Percentiles rank a stretch among this genome's conserved stretches.
phyloP scores from a whole-genome alignment of 2,797 vertebrate species.

The Pitangus sulphuratus region DNA sequence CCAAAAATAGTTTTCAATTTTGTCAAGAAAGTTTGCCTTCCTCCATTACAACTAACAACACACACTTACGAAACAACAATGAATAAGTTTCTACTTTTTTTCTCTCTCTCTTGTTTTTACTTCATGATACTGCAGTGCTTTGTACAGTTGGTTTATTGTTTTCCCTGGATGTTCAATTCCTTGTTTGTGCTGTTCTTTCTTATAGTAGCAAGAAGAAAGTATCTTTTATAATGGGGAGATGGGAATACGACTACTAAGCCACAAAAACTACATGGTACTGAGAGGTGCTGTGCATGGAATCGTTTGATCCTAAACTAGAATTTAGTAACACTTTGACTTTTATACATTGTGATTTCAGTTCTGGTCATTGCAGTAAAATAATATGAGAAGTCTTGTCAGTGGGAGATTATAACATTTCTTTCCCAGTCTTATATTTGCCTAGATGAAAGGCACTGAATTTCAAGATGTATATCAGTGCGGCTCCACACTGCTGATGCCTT shows the following conservation, averaged over 20 bases:
- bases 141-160: background rate
- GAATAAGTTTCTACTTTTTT: background rate
- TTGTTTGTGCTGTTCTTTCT: background rate
- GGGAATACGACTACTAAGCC: background rate
- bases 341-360: background rate
- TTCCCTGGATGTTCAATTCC: background rate
- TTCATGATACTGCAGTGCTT: rapidly evolving
- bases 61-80: background rate
- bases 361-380: background rate
- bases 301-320: background rate
- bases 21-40: background rate
- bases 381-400: background rate
- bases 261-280: background rate
- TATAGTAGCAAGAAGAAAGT: background rate
- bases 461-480: background rate
- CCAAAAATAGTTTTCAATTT: background rate
- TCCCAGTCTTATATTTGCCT: background rate
- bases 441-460: background rate
- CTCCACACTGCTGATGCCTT: background rate
- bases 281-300: background rate
- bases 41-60: background rate
- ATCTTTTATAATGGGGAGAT: background rate
- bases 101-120: background rate
- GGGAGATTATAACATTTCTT: background rate
- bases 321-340: background rate